phyloP scores from a whole-genome alignment of 1,140 invertebrate species.

The Andrena cerasifolii region DNA sequence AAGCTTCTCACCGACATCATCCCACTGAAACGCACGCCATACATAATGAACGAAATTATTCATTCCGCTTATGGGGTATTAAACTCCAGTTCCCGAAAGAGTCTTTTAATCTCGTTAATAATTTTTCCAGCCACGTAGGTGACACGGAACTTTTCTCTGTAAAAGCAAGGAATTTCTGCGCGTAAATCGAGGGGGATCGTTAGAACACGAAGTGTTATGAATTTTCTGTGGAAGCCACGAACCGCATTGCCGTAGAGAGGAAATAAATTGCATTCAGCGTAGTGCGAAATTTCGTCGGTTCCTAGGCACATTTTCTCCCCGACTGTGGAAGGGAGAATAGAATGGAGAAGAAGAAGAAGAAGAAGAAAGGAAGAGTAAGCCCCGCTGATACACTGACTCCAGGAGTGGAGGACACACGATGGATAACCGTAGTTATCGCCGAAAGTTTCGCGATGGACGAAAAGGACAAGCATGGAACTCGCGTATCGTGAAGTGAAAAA shows the following conservation, averaged over 20 bases:
- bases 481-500: background rate
- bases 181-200: slow-evolving; percentile 24
- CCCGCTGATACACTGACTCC: background rate
- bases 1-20: background rate
- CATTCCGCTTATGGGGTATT: background rate
- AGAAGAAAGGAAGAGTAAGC: background rate
- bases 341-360: background rate
- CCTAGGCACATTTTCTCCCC: slow-evolving; percentile 8
- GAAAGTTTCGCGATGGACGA: background rate
- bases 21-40: background rate
- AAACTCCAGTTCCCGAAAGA: background rate
- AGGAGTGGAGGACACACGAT: background rate
- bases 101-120: background rate
- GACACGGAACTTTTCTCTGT: slow-evolving; percentile 34
- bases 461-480: background rate
- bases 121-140: background rate
- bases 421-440: background rate
- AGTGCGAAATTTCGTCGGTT: slow-evolving; percentile 29
- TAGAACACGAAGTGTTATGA: slow-evolving; percentile 35
- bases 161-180: slow-evolving; percentile 17
- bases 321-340: background rate
- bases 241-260: background rate
- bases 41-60: background rate
- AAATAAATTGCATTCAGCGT: background rate
- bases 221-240: slow-evolving; percentile 26